Percentiles rank a stretch among this genome's conserved stretches.
Conservation (phyloP, 2,113 vertebrate genomes). For the Elephantulus edwardii region DNA sequence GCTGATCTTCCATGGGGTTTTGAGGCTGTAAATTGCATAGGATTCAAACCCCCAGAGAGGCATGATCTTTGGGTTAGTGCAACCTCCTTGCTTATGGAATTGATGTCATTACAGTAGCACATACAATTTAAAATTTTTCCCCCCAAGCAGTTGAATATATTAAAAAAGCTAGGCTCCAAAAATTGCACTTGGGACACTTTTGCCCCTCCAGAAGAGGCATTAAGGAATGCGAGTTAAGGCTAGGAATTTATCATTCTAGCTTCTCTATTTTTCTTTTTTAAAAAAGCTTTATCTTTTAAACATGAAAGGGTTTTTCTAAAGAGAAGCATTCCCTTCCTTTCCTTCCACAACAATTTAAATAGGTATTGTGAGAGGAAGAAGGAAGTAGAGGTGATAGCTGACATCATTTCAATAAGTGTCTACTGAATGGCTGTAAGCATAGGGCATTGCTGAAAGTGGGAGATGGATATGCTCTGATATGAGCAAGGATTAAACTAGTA, state of each 20-base stretch:
- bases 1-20: too few relatives aligned
- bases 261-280: constrained; percentile 11
- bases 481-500: neutral
- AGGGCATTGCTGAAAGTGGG: neutral
- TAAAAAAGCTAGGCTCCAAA: constrained; percentile 25
- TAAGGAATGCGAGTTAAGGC: neutral
- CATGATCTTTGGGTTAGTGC: too few relatives aligned
- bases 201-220: constrained; percentile 32
- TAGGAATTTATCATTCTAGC: neutral
- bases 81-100: neutral
- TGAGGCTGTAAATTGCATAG: too few relatives aligned
- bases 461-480: neutral
- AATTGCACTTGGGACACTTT: neutral
- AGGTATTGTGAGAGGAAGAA: neutral
- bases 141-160: constrained; percentile 17
- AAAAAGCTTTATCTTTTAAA: too few relatives aligned
- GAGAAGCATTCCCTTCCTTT: neutral
- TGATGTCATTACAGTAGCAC: neutral
- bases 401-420: constrained; percentile 31
- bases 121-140: constrained; percentile 17
- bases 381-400: neutral
- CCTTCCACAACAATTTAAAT: neutral
- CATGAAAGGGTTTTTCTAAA: constrained; percentile 24
- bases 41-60: too few relatives aligned
- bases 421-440: neutral